phyloP scores from a whole-genome alignment of 2,113 vertebrate species.

The Pterocles orientalis region DNA sequence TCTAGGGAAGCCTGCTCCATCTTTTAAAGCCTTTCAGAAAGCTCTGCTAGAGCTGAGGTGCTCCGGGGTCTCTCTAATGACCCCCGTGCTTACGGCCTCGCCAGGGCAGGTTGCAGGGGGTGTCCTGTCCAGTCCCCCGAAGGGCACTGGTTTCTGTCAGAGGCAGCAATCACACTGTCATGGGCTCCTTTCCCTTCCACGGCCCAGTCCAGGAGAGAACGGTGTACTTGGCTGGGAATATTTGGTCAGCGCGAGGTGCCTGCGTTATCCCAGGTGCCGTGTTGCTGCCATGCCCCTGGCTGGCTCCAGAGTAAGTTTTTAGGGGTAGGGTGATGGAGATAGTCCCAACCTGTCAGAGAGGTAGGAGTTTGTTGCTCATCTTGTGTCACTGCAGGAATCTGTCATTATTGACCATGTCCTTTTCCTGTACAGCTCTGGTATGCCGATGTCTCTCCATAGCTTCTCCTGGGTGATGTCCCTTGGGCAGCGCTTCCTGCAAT shows the following conservation, averaged over 20 bases:
- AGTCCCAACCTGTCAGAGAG: not conserved
- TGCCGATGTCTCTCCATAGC: not conserved
- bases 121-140: not conserved
- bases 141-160: not conserved
- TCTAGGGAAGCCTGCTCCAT: not conserved
- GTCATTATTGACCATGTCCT: too few relatives aligned
- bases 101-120: not conserved
- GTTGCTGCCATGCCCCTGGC: not conserved
- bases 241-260: not conserved
- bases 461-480: not conserved
- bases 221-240: not conserved
- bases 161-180: not conserved
- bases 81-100: fast-evolving
- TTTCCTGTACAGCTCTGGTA: not conserved
- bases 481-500: not conserved
- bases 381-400: not conserved
- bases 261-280: not conserved
- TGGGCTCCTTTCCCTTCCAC: not conserved
- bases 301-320: not conserved
- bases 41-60: not conserved
- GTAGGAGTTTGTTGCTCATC: not conserved
- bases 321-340: not conserved
- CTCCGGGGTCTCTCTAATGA: not conserved
- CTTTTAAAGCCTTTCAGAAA: not conserved
- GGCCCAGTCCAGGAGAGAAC: not conserved